These are phyloP conservation scores for Drosophila longiperda DNA, from an alignment of 2,888 invertebrate genomes.

Conservation along the genomic window DNA sequence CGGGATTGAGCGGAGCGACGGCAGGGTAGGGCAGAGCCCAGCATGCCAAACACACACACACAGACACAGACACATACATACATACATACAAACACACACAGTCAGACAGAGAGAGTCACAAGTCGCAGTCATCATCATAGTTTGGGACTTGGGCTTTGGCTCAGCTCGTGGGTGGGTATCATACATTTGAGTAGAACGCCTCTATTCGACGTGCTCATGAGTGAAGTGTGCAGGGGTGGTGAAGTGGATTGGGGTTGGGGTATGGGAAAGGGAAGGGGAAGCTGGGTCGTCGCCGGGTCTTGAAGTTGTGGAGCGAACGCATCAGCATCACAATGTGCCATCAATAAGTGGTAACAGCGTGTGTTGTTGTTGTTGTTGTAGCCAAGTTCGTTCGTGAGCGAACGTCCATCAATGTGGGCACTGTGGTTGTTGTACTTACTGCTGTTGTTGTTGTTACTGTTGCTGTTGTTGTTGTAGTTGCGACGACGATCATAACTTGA, in stretches of 20 bases:
- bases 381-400: constrained; percentile 79
- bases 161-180: constrained; percentile 84
- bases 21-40: constrained; percentile 39
- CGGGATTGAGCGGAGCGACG: constrained; percentile 42
- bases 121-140: constrained; percentile 77
- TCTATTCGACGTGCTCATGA: constrained; percentile 80
- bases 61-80: not conserved
- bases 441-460: not conserved
- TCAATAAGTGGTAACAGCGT: constrained; percentile 80
- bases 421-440: constrained; percentile 40
- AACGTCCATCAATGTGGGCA: constrained; percentile 84
- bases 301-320: constrained; percentile 64
- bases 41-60: constrained; percentile 37
- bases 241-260: not conserved
- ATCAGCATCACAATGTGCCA: constrained; percentile 78
- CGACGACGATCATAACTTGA: constrained; percentile 83
- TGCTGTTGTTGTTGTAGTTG: constrained; percentile 47
- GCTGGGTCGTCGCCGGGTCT: constrained; percentile 62
- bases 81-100: constrained; percentile 3
- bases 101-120: constrained; percentile 13
- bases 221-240: constrained; percentile 34
- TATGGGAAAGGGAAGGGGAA: not conserved
- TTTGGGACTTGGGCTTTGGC: constrained; percentile 56
- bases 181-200: constrained; percentile 84
- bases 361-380: constrained; percentile 66